Evolutionary conservation across 2,888 invertebrate genomes (phyloP).

Genomic region (Drosophila demipolita): DNA sequence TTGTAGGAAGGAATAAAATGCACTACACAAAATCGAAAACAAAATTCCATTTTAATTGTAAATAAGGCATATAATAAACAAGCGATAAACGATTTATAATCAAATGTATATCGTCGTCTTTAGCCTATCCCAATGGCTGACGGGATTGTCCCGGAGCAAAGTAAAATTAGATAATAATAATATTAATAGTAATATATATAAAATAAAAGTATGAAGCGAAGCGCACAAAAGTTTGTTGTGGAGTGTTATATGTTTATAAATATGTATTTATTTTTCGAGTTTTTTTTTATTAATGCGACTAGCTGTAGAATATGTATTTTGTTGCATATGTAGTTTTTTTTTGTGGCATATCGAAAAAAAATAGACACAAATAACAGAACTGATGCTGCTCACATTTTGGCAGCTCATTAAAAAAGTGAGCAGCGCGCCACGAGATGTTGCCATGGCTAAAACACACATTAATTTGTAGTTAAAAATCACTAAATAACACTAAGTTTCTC

Average conservation of each 20-base stretch:
- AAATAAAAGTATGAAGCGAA: conserved; percentile 10
- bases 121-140: neutral
- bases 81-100: conserved; percentile 1
- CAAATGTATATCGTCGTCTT: conserved; percentile 5
- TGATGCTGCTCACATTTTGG: conserved; percentile 8
- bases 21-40: conserved; percentile 12
- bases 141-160: conserved; percentile 15
- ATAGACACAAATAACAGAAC: conserved; percentile 2
- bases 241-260: conserved; percentile 5
- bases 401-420: conserved; percentile 50
- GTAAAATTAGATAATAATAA: conserved; percentile 3
- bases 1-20: conserved; percentile 44
- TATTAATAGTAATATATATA: neutral
- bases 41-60: conserved; percentile 11
- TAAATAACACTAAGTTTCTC: conserved; percentile 57
- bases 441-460: conserved; percentile 40
- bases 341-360: conserved; percentile 8
- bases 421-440: conserved; percentile 13
- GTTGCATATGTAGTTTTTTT: conserved; percentile 11
- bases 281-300: conserved; percentile 31
- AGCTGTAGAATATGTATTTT: conserved; percentile 29
- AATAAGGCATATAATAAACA: conserved; percentile 3
- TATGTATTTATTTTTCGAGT: neutral
- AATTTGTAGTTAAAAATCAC: conserved; percentile 43
- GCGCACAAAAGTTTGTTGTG: conserved; percentile 1